Evolutionary conservation across 2,113 vertebrate species (phyloP).

Genomic region (Boulengeromyrus knoepffleri): DNA sequence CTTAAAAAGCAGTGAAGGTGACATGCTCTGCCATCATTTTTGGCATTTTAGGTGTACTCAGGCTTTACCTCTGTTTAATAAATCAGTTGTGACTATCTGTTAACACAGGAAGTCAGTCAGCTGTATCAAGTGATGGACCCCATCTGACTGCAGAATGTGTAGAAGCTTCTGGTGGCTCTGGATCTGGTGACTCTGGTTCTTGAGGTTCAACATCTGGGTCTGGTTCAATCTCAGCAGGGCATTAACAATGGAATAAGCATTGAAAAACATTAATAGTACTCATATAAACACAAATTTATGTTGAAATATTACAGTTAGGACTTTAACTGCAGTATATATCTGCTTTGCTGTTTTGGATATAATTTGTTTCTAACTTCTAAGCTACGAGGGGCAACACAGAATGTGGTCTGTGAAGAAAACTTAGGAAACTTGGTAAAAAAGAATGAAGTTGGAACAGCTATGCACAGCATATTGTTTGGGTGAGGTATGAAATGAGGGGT

Average conservation of each 20-base stretch:
- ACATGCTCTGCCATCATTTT: too few relatives aligned
- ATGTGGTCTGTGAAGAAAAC: background rate
- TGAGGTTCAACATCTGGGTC: background rate
- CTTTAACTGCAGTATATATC: background rate
- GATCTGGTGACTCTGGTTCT: background rate
- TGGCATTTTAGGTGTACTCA: too few relatives aligned
- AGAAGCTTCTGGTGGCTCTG: background rate
- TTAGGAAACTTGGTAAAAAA: background rate
- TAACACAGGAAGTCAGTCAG: background rate
- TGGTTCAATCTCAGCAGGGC: background rate
- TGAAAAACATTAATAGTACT: background rate
- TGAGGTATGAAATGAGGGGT: background rate
- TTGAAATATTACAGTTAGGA: background rate
- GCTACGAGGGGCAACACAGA: background rate
- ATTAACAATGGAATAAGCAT: background rate
- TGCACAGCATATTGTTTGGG: background rate
- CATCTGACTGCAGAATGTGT: background rate
- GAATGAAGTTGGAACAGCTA: background rate
- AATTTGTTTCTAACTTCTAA: background rate
- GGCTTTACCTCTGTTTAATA: background rate
- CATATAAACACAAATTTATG: background rate
- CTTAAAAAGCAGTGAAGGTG: too few relatives aligned
- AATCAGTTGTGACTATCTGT: background rate
- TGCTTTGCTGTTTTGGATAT: background rate
- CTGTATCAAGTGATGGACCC: background rate